Base-by-base conservation (phyloP, 2,113 vertebrate species). In the Phocoena sinus region DNA sequence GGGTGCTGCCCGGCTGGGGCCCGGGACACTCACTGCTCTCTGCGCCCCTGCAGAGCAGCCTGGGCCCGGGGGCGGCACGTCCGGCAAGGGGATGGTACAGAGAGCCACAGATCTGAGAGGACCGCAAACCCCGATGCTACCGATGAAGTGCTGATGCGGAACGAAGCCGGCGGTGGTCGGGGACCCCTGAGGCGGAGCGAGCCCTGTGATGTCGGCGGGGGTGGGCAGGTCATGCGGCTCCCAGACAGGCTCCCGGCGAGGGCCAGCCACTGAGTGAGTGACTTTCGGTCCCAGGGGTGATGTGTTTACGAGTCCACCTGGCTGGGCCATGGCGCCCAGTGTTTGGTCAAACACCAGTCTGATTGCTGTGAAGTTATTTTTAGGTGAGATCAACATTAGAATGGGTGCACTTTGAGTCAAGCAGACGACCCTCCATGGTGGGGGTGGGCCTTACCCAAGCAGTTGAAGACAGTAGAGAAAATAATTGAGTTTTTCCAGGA, bases 181-280 rank as follows among this genome's bases (percentile, higher is more conserved):
- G 88, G 44, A 14, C 18, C 31, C 31, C 21, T 7, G 2, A 1
- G 25, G 67, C 10, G 23, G 41, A 33, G 15, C 38, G 26, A 28
- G 53, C 4, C 50, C 31, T 2, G 7, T 3, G 0, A 33, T 8
- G 47, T 0, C 7, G 0, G 53, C 17, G 6, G 18, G 18, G 31
- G 9, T 5, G 74, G 44, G 31, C 44, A 11, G 74, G 3, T 20
- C 28, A 12, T 3, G 50, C 77, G 25, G 50, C 77, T 41, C 28
- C 53, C 25, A 8, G 28, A 6, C 6, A 3, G 13, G 71, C 56
- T 58, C 70, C 68, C 3, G 26, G 70, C 5, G 6, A 44, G 21
- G 21, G 18, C 21, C 20, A 2, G 38, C 36, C 2, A 6, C 68
- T 12, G 28, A 7, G 38, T 47, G 12, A 11, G 36, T 6, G 86